Base-by-base conservation (phyloP, 2,888 invertebrate genomes). In the Thumatha senex region DNA sequence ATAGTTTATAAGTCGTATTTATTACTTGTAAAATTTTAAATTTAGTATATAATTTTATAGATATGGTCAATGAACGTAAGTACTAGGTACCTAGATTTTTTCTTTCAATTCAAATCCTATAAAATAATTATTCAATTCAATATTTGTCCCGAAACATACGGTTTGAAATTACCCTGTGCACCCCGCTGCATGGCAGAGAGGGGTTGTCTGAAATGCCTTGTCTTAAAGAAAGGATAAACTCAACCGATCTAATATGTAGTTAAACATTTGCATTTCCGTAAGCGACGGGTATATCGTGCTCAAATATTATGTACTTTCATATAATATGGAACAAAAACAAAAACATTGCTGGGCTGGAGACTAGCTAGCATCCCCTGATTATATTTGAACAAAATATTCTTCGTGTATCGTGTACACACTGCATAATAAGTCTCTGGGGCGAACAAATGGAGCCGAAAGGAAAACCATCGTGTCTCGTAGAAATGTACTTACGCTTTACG, bases 331-430 rank as follows among this genome's bases (percentile, higher is more conserved):
- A 85, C 78, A 84, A 86, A 88, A 88, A 84, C 81, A 82, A 83
- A 80, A 85, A 79, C 79, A 80, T 78, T 86, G 85, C 87, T 89
- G 87, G 86, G 82, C 59, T 63, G 66, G 51, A 68, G 63, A 81
- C 82, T 77, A 78, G 2, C 18, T 4, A 5, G 72, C 78, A 78
- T 82, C 84, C 85, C 66, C 78, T 89, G 90, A 90, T 90, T 90
- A 91, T 90, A 88, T 91, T 91, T 90, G 90, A 74, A 82, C 87
- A 88, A 82, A 83, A 89, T 89, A 89, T 89, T 86, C 78, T 76
- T 76, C 74, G 77, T 78, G 76, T 81, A 78, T 80, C 80, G 78
- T 85, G 86, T 89, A 89, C 86, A 89, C 84, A 89, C 82, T 87
- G 82, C 77, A 80, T 90, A 89, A 90, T 89, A 90, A 84, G 90